phyloP scores from a whole-genome alignment of 2,113 vertebrate genomes.

The Chloropsis hardwickii region DNA sequence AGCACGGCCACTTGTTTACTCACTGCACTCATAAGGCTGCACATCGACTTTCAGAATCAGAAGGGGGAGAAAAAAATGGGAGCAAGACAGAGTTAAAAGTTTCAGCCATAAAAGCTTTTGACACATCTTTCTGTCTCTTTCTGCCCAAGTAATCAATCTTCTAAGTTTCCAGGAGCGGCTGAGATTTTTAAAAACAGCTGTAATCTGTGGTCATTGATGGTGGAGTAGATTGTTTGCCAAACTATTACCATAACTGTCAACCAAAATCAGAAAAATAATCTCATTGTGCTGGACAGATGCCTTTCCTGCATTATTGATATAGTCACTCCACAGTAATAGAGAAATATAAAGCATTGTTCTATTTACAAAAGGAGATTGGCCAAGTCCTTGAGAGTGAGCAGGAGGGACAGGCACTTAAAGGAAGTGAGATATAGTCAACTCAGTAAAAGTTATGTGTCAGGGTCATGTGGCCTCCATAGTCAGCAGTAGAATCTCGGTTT shows the following conservation, averaged over 20 bases:
- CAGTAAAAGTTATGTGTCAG: constrained; percentile 84
- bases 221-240: constrained; percentile 97
- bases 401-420: constrained; percentile 91
- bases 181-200: constrained; percentile 94
- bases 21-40: not conserved
- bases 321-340: constrained; percentile 88
- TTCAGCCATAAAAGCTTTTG: constrained; percentile 75
- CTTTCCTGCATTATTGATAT: constrained; percentile 99
- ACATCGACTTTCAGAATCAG: not conserved
- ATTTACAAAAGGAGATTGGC: constrained; percentile 99
- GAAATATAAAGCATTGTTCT: constrained; percentile 99
- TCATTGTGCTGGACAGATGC: constrained; percentile 93
- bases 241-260: constrained; percentile 99
- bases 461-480: constrained; percentile 83
- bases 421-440: constrained; percentile 95
- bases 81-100: constrained; percentile 75
- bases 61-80: not conserved
- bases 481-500: constrained; percentile 60
- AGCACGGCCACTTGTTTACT: not conserved
- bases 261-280: constrained; percentile 98
- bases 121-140: constrained; percentile 83
- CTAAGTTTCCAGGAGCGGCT: constrained; percentile 80
- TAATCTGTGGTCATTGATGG: constrained; percentile 93
- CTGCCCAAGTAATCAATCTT: constrained; percentile 86
- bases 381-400: constrained; percentile 93